Evolutionary conservation across 92 coral and sea anemone genomes (phyloP), one percentile per base, ranked within the genome.

Genomic region (Phenganax marumi): DNA sequence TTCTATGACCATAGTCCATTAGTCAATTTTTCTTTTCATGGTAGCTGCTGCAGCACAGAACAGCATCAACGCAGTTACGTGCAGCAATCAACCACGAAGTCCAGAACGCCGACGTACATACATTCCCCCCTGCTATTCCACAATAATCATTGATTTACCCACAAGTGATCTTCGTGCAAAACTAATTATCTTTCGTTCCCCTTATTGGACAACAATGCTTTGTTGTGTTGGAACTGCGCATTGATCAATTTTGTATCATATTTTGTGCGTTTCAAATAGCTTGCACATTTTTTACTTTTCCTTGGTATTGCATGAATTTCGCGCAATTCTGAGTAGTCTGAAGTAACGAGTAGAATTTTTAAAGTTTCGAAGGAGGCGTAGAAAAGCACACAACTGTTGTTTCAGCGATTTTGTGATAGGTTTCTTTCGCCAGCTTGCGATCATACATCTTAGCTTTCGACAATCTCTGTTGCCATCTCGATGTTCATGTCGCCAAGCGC

Each of bases 71-170:
- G 50, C 43, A 33, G 43, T 33, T 1, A 25, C 10, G 48, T 25
- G 50, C 3, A 66, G 17, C 49, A 21, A 25, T n/a, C 72, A 25
- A 62, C 68, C 33, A 13, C 61, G 48, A 25, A 50, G 79, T 19
- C 48, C 79, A 74, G 51, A 74, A 25, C 7, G 17, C 53, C 70
- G 16, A 16, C 21, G 70, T 33, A 33, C 43, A 33, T 66, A 33
- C 62, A 24, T 26, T 25, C 10, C 79, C 79, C 79, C 79, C 79
- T 52, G 68, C 81, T 6, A 76, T n/a, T 76, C 5, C n/a, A 39
- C 10, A 9, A 19, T 74, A 24, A 53, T 77, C 52, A 57, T 60
- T 55, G 39, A 62, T 57, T 60, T 47, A 78, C 51, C 19, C 18
- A 24, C 58, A 19, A 78, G 12, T 10, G 21, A 0, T 2, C 19